Conservation (phyloP, 2,113 vertebrate genomes). For the Dicerorhinus sumatrensis region DNA sequence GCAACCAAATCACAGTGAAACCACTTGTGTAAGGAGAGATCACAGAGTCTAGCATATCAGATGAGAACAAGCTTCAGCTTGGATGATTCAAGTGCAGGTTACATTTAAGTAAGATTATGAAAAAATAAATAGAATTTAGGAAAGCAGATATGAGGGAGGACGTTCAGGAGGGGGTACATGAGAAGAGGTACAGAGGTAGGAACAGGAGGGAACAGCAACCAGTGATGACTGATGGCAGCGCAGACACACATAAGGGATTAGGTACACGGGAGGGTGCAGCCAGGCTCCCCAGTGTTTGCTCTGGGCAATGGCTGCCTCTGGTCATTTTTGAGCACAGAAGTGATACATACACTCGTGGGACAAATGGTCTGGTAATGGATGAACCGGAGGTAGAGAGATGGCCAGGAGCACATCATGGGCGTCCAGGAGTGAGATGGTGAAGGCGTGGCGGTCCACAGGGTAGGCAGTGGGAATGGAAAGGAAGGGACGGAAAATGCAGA, state of each 20-base stretch:
- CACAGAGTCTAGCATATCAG: neutral
- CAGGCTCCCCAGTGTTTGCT: neutral
- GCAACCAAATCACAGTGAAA: neutral
- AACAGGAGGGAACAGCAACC: neutral
- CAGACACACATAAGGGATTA: too few relatives aligned
- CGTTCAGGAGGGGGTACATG: too few relatives aligned
- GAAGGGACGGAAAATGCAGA: neutral
- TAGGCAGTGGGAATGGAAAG: neutral
- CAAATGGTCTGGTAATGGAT: neutral
- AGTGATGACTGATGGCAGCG: neutral
- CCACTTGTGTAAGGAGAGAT: neutral
- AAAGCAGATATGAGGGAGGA: neutral
- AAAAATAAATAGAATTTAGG: neutral
- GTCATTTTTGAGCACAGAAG: neutral
- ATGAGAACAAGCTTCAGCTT: neutral
- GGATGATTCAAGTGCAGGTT: neutral
- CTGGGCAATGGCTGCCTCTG: neutral
- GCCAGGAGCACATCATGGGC: neutral
- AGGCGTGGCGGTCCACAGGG: rapidly evolving
- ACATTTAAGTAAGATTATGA: neutral
- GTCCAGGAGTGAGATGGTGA: neutral
- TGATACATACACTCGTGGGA: neutral
- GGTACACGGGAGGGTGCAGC: rapidly evolving
- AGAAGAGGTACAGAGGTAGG: neutral
- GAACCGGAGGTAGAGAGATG: neutral